Evolutionary conservation across 2,797 vertebrate species (phyloP), one percentile per base, ranked within the genome.

Genomic region (Perodicticus potto): DNA sequence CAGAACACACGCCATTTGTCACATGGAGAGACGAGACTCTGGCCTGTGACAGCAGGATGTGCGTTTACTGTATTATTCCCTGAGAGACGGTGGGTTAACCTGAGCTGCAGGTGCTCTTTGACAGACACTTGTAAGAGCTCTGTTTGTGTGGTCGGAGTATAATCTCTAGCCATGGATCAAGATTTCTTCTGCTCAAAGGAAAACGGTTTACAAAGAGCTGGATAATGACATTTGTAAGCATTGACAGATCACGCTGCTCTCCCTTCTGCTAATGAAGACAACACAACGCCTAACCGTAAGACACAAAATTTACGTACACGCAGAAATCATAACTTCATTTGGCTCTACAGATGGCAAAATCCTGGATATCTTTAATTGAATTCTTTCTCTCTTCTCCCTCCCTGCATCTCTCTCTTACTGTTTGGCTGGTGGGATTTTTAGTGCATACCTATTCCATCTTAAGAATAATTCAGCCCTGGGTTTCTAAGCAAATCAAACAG

Each of bases 121-220:
- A 87, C 43, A 87, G 55, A 37, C 23, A n/a, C 87, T 49, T 43
- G 20, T 25, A 27, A 72, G 82, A 74, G 32, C 80, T 32, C 45
- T 85, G 29, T 91, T 78, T 96, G 7, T 63, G 27, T n/a, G 72
- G 73, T 83, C 63, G 27, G 61, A 7, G 7, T 61, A 72, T 85
- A 29, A 85, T 82, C 67, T 90, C 37, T 80, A 25, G 69, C 40
- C 74, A 16, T 7, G 14, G 16, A n/a, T 81, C 34, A 94, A 55
- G 57, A 85, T 74, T 96, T 72, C 83, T 70, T 86, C 34, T 49
- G 23, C 43, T 80, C 69, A 72, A 43, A 92, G 61, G 76, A 73
- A 92, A 40, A 45, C 29, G 25, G 27, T 69, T 93, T 92, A 57
- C 96, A 94, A n/a, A 92, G 59, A 83, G 27, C 37, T 94, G 23